These are phyloP conservation scores for Napeogenes sylphis DNA, from an alignment of 2,888 invertebrate species.

Conservation along the genomic window DNA sequence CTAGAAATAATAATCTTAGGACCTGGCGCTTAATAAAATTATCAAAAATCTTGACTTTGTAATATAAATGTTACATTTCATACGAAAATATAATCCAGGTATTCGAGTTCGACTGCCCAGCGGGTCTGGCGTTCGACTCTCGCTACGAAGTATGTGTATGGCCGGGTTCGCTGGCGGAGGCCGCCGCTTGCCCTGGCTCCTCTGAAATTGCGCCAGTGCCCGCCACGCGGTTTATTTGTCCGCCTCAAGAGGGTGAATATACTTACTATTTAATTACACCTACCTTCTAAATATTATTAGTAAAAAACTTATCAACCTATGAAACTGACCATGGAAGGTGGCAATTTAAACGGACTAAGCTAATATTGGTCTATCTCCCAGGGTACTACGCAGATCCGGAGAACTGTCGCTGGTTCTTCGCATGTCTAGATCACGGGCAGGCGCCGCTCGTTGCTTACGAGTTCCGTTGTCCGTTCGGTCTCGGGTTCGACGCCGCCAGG, in stretches of 20 bases:
- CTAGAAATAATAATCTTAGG: no score
- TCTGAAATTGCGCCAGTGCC: conserved; percentile 88
- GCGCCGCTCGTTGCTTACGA: conserved; percentile 83
- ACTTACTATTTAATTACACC: not conserved
- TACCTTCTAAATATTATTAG: no score
- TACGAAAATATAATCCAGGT: conserved; percentile 45
- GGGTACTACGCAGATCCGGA: conserved; percentile 89
- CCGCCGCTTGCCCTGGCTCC: conserved; percentile 85
- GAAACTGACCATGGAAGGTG: no score
- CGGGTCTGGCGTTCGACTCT: conserved; percentile 86
- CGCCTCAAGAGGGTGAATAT: conserved; percentile 40
- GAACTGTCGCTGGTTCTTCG: conserved; percentile 91
- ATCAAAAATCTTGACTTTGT: no score
- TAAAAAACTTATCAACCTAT: no score
- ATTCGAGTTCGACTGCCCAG: conserved; percentile 89
- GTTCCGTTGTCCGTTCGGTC: conserved; percentile 88
- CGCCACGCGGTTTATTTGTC: conserved; percentile 81
- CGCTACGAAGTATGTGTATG: conserved; percentile 88
- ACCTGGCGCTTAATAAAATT: no score
- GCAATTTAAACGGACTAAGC: no score
- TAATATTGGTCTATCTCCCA: conserved; percentile 32
- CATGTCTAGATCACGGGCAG: conserved; percentile 84
- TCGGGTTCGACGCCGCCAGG: conserved; percentile 84
- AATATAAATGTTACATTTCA: no score
- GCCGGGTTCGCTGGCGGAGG: conserved; percentile 85